Evolutionary conservation across 2,113 vertebrate species (phyloP), one percentile per base, ranked within the genome.

Genomic region (Malurus elegans): DNA sequence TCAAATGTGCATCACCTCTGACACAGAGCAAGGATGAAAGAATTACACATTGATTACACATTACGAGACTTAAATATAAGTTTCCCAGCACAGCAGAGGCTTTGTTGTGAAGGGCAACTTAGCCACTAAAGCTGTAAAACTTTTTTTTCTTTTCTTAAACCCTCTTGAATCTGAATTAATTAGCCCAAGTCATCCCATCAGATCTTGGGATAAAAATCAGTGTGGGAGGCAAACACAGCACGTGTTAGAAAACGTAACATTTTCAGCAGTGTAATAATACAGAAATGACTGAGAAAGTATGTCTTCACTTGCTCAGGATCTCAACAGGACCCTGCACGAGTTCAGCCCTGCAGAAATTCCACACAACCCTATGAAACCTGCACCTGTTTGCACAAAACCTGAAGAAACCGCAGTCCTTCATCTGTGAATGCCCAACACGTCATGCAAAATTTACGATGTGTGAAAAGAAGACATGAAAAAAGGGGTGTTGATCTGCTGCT

Each of bases 401-500:
- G 51, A 26, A n/a, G 44, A 72, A 74, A 56, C n/a, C 0, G 0
- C 5, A 29, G 40, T 5, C 24, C 48, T 53, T 31, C 4, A n/a
- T 29, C 31, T 32, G 53, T 5, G 34, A 28, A n/a, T 4, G 2
- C 40, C 45, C 2, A 73, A 72, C 62, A 56, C 14, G 7, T 48
- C 91, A 72, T 1, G 9, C 57, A 18, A 29, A 12, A 53, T 62
- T 78, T 11, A 31, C 62, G 23, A 56, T 1, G 18, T 1, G 15
- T 24, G 51, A 57, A 61, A 64, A 79, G 48, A 36, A 51, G 26
- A 70, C 10, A 31, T 0, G 4, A 10, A 80, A n/a, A 57, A 65
- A 40, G 31, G 2, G 11, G 31, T 13, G 18, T 7, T 4, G 18
- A 34, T 29, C 53, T 6, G 32, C 69, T 24, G 38, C 44, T 90